Evolutionary conservation across 2,888 invertebrate species (phyloP), one percentile per base, ranked within the genome.

Genomic region (Ophion obscuratus): DNA sequence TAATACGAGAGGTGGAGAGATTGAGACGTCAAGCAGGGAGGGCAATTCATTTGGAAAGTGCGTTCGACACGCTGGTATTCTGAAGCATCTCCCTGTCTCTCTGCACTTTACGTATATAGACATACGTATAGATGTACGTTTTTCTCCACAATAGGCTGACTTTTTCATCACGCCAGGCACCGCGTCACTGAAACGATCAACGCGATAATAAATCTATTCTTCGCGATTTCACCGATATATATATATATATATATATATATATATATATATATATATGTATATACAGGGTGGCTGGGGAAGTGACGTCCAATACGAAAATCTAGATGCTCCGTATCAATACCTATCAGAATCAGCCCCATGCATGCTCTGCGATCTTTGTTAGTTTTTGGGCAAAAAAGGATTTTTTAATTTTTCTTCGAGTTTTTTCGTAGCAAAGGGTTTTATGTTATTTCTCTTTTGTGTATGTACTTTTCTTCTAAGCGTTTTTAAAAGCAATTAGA

Each of bases 41-140:
- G 80, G 85, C 90, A 92, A 92, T 91, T 92, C 93, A 92, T 92
- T 92, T 92, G 91, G 91, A 92, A 91, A 89, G 89, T 71, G 76
- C 77, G 76, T 80, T 87, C 76, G 70, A 83, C 80, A 84, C 78
- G 71, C 76, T 77, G 62, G 24, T 67, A 47, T 61, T 80, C 74
- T 67, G 89, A 71, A 75, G 74, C 44, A 78, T 70, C 68, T 73
- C 83, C 75, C 75, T 87, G 66, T 53, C 53, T 53, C 17, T 53
- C 53, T 14, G 17, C 53, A 53, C 53, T 53, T 5, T 17, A 11
- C 31, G 27, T 57, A 57, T 78, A 68, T 61, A 66, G 0, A 61
- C 9, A 20, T 75, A 20, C 20, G 17, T 24, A 24, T 2, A 24
- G 53, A 68, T 53, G 31, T 24, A 44, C 24, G 20, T 59, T 24